Conservation (phyloP, 2,888 invertebrate species). For the Standfussiana lucernea region DNA sequence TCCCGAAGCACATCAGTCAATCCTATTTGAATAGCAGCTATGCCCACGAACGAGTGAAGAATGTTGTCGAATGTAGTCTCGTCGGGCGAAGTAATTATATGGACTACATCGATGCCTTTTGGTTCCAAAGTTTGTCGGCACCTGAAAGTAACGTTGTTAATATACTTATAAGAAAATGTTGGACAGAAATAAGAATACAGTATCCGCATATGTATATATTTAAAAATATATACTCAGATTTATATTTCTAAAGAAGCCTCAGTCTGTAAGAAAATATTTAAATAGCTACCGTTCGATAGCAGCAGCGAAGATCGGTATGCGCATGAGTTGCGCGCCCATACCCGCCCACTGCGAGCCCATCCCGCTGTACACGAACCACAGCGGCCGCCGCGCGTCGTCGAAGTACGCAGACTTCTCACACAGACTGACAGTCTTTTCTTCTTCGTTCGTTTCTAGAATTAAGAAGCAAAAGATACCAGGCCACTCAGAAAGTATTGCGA, state of each 20-base stretch:
- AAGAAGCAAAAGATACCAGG: not conserved
- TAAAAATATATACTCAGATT: not conserved
- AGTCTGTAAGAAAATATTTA: not conserved
- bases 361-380: slow-evolving; percentile 2
- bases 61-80: slow-evolving; percentile 90
- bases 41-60: slow-evolving; percentile 70
- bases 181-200: not conserved
- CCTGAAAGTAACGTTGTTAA: not conserved
- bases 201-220: not conserved
- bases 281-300: not conserved
- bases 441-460: not conserved
- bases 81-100: slow-evolving; percentile 92
- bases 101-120: slow-evolving; percentile 70
- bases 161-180: not conserved
- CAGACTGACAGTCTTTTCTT: not conserved
- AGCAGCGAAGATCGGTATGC: slow-evolving; percentile 87
- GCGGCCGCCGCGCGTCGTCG: not conserved
- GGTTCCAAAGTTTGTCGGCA: not conserved
- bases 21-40: slow-evolving; percentile 1
- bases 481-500: too few relatives aligned
- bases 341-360: slow-evolving; percentile 80
- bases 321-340: slow-evolving; percentile 92
- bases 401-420: not conserved
- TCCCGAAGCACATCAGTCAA: not conserved
- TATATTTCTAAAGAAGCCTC: not conserved